Evolutionary conservation across 2,113 vertebrate genomes (phyloP).

Genomic region (Carlito syrichta): DNA sequence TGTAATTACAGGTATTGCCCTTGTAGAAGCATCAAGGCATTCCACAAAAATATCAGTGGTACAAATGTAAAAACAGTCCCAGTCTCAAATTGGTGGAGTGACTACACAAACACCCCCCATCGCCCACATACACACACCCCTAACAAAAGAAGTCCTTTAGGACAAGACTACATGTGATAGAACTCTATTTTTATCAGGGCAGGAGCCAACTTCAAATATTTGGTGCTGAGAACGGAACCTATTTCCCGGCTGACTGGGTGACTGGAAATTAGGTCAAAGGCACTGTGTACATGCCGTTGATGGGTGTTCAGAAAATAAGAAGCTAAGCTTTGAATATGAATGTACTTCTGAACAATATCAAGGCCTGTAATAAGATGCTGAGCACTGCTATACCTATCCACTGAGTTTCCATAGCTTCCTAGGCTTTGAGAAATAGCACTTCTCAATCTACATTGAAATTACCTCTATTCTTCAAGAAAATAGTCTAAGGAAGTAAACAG

Average conservation of each 20-base stretch:
- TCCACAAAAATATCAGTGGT: not conserved
- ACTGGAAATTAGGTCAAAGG: not conserved
- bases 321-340: not conserved
- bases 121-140: not conserved
- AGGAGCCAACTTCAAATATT: not conserved
- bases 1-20: not conserved
- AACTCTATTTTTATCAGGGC: not conserved
- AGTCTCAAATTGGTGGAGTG: not conserved
- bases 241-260: not conserved
- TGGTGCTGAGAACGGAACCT: not conserved
- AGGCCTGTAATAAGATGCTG: not conserved
- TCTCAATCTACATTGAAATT: not conserved
- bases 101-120: not conserved
- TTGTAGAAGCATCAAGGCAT: not conserved
- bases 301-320: not conserved
- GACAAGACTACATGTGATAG: not conserved
- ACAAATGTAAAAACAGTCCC: not conserved
- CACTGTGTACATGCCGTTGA: too few relatives aligned
- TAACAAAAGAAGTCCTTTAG: not conserved
- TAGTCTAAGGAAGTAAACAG: not conserved
- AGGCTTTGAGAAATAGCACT: not conserved
- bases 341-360: not conserved
- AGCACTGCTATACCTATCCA: not conserved
- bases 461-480: not conserved
- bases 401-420: not conserved